Conservation (phyloP, 2,797 vertebrate species). For the Sebastolobus alascanus region DNA sequence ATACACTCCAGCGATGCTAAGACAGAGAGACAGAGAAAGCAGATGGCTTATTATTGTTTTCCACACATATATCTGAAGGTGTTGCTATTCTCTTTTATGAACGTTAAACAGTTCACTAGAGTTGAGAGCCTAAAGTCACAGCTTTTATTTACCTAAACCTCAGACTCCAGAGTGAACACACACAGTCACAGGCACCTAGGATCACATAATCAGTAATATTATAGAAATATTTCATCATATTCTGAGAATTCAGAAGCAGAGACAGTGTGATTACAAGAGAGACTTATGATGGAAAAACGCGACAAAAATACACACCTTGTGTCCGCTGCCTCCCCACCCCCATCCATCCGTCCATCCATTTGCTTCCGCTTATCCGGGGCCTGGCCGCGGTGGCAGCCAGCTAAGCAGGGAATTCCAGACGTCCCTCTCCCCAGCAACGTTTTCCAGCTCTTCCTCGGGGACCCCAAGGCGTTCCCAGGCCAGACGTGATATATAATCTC, state of each 20-base stretch:
- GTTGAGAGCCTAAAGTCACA: background rate
- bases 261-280: background rate
- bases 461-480: too few species aligned
- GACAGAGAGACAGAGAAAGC: background rate
- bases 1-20: constrained; percentile 58
- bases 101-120: background rate
- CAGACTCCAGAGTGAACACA: constrained; percentile 24
- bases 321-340: too few species aligned
- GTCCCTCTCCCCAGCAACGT: too few species aligned
- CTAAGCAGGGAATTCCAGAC: too few species aligned
- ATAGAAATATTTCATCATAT: constrained; percentile 15
- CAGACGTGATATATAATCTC: too few species aligned
- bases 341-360: too few species aligned
- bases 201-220: background rate
- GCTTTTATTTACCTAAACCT: background rate
- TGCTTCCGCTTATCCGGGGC: too few species aligned
- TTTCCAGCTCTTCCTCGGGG: too few species aligned
- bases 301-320: background rate
- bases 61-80: background rate
- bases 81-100: background rate
- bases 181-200: constrained; percentile 42
- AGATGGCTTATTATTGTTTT: background rate
- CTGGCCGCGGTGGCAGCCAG: too few species aligned
- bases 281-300: background rate
- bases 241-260: background rate